Conservation (phyloP, 1,140 invertebrate species). For the Steinernema khuongi region DNA sequence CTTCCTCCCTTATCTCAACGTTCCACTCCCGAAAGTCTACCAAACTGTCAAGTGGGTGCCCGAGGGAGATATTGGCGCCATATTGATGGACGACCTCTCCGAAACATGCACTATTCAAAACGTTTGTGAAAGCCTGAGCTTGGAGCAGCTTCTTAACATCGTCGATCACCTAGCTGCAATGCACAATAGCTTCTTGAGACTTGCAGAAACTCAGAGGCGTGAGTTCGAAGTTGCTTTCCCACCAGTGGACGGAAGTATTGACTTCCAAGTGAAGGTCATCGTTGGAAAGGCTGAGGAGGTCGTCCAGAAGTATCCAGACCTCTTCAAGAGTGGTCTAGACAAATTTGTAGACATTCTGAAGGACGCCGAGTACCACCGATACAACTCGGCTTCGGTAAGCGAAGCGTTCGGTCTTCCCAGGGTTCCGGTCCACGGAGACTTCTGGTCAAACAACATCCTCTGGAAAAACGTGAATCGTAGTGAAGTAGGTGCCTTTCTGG, state of each 20-base stretch:
- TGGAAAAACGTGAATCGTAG: not conserved
- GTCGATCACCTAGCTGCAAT: not conserved
- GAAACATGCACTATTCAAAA: not conserved
- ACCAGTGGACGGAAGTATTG: not conserved
- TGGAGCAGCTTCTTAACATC: not conserved
- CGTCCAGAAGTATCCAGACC: too few species aligned
- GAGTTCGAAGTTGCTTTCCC: not conserved
- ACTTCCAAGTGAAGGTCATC: not conserved
- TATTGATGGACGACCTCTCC: not conserved
- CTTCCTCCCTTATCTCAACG: not conserved
- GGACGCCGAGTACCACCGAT: not conserved
- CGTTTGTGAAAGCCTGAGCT: not conserved
- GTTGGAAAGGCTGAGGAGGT: not conserved
- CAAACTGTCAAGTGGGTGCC: not conserved
- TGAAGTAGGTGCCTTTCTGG: not conserved
- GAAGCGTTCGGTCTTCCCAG: not conserved
- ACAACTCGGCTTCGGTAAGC: not conserved
- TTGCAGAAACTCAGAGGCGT: not conserved
- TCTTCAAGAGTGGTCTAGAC: too few species aligned
- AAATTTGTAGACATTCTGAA: too few species aligned
- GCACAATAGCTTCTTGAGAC: not conserved
- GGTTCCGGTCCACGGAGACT: not conserved
- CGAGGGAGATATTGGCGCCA: not conserved
- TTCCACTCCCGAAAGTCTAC: not conserved
- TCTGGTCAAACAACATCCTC: conserved; percentile 3